Percentiles rank a stretch among this genome's conserved stretches.
Conservation (phyloP, 2,888 invertebrate genomes). For the Barypeithes pellucidus region DNA sequence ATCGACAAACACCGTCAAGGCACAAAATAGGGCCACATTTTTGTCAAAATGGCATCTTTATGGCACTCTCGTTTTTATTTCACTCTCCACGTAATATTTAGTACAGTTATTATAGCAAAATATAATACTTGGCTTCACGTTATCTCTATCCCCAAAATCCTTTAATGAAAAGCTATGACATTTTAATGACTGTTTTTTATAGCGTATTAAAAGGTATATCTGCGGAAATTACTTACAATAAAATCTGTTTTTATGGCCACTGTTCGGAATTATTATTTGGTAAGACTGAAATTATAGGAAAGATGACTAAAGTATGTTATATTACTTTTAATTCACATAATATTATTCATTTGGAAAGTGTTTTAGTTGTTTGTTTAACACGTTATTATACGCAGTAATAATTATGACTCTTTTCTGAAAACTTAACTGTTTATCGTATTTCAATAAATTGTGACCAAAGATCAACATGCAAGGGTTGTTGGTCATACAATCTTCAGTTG, state of each 20-base stretch:
- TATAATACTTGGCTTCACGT: slow-evolving; percentile 31
- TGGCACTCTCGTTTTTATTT: slow-evolving; percentile 26
- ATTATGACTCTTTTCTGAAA: background rate
- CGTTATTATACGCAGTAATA: background rate
- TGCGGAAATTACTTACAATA: slow-evolving; percentile 19
- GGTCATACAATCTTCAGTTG: no score
- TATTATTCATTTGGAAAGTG: slow-evolving; percentile 14
- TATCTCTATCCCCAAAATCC: slow-evolving; percentile 36
- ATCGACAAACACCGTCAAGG: background rate
- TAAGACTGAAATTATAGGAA: slow-evolving; percentile 1
- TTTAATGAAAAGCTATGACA: slow-evolving; percentile 39
- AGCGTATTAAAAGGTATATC: slow-evolving; percentile 38
- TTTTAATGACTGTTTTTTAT: slow-evolving; percentile 39
- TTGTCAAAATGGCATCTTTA: slow-evolving; percentile 32
- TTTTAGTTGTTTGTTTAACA: background rate
- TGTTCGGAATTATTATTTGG: slow-evolving; percentile 6
- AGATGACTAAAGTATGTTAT: background rate
- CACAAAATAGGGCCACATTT: slow-evolving; percentile 1
- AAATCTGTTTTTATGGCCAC: slow-evolving; percentile 38
- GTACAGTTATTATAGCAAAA: slow-evolving; percentile 37
- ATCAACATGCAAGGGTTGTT: background rate
- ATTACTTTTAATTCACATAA: background rate
- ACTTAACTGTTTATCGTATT: background rate
- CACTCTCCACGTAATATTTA: slow-evolving; percentile 17
- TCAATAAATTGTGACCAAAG: background rate